A percentile compares a stretch with the other conserved stretches of the same genome.
Evolutionary conservation across 2,888 invertebrate species (phyloP).

Genomic region (Candidula unifasciata): DNA sequence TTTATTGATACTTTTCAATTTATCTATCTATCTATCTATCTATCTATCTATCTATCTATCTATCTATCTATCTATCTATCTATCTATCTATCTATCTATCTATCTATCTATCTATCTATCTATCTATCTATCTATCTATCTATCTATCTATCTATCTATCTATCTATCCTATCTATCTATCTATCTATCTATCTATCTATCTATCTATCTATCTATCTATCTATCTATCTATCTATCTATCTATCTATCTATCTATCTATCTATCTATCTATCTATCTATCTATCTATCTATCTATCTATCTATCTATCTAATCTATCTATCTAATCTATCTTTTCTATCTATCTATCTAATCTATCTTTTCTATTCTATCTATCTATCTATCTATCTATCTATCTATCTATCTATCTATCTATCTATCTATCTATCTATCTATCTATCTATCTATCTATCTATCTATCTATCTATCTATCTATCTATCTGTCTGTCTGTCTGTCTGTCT

Average conservation of each 20-base stretch:
- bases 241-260: slow-evolving; percentile 15
- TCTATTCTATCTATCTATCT: slow-evolving; percentile 15
- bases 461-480: too few species aligned
- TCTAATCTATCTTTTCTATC: too few species aligned
- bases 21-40: slow-evolving; percentile 9
- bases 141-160: slow-evolving; percentile 15
- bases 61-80: slow-evolving; percentile 15
- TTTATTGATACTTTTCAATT: too few species aligned
- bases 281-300: too few species aligned
- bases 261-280: slow-evolving; percentile 15
- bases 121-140: slow-evolving; percentile 15
- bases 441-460: slow-evolving; percentile 15
- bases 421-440: slow-evolving; percentile 15
- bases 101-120: slow-evolving; percentile 15
- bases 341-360: too few species aligned
- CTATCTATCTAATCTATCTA: too few species aligned
- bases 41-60: slow-evolving; percentile 15
- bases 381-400: slow-evolving; percentile 15
- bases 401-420: slow-evolving; percentile 15
- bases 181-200: slow-evolving; percentile 15
- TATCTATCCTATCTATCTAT: slow-evolving; percentile 15
- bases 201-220: slow-evolving; percentile 15
- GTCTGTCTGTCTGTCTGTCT: background rate
- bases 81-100: slow-evolving; percentile 15
- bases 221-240: slow-evolving; percentile 15